Percentiles rank a stretch among this genome's conserved stretches.
Conservation (phyloP, 2,797 vertebrate genomes). For the Antennarius maculatus region DNA sequence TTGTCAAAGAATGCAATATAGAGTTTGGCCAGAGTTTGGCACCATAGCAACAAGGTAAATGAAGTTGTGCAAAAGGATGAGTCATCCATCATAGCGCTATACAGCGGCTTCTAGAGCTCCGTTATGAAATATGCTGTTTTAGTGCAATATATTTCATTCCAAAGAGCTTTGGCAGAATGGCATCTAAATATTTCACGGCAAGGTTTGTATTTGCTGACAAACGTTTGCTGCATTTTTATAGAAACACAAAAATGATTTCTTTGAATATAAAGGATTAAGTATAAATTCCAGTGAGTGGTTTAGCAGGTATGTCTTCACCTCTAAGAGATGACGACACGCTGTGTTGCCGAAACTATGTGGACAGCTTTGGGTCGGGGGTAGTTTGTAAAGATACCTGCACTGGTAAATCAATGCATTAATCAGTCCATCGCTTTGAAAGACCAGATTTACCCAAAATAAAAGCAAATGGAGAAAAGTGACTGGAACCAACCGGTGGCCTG, state of each 20-base stretch:
- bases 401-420: no score
- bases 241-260: constrained; percentile 15
- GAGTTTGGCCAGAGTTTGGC: constrained; percentile 43
- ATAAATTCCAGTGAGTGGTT: neutral
- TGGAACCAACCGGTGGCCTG: no score
- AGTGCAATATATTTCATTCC: constrained; percentile 18
- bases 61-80: constrained; percentile 71
- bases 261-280: constrained; percentile 21
- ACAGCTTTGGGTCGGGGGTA: neutral
- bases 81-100: constrained; percentile 56
- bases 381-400: neutral
- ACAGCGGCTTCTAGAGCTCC: constrained; percentile 29
- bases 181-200: neutral
- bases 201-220: constrained; percentile 2
- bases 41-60: constrained; percentile 72
- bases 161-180: constrained; percentile 11
- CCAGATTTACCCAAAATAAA: no score
- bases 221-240: constrained; percentile 15
- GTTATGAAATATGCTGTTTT: constrained; percentile 34
- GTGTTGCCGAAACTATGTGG: constrained; percentile 5
- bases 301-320: constrained; percentile 3
- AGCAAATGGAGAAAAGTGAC: no score
- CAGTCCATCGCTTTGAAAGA: no score
- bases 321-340: neutral
- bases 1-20: constrained; percentile 39